Evolutionary conservation across 2,113 vertebrate genomes (phyloP).

Genomic region (Eulemur macaco): DNA sequence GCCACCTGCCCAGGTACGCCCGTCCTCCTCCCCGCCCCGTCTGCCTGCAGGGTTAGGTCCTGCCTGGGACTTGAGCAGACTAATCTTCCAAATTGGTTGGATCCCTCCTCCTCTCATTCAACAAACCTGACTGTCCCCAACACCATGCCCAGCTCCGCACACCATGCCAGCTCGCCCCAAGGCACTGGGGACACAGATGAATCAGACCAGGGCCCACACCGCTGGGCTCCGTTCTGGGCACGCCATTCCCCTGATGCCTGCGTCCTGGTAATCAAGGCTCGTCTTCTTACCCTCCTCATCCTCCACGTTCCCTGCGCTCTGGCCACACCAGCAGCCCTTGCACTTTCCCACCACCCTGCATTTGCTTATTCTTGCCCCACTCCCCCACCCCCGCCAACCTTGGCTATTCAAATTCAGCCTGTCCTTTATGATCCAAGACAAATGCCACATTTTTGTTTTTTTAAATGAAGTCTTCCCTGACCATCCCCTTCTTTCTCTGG

Average conservation of each 20-base stretch:
- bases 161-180: neutral
- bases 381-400: neutral
- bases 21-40: neutral
- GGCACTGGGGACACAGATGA: neutral
- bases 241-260: neutral
- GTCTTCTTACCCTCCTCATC: neutral
- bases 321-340: neutral
- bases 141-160: neutral
- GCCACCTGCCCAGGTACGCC: constrained; percentile 94
- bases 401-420: neutral
- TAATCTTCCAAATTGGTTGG: neutral
- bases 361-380: neutral
- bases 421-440: neutral
- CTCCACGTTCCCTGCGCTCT: neutral
- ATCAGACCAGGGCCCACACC: neutral
- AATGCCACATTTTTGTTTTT: neutral
- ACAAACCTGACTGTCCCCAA: constrained; percentile 7
- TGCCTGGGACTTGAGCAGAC: neutral
- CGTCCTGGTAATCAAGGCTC: neutral
- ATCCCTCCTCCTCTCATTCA: neutral
- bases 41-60: constrained; percentile 54
- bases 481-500: neutral
- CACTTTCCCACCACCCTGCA: neutral
- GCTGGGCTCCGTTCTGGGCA: neutral
- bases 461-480: neutral